Conservation (phyloP, 2,888 invertebrate species). For the Clunio marinus region DNA sequence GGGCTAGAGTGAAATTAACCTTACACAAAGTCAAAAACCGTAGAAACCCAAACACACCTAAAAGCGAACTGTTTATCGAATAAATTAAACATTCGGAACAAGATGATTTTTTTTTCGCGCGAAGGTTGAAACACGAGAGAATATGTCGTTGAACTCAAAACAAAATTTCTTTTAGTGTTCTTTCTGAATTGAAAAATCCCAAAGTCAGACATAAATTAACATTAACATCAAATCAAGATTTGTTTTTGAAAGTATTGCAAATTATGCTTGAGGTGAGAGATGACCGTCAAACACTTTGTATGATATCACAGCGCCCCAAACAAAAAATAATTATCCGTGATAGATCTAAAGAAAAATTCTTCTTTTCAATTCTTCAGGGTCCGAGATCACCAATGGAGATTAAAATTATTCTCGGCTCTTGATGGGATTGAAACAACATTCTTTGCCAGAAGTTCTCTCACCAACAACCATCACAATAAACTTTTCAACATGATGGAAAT, state of each 20-base stretch:
- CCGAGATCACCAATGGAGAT: conserved; percentile 8
- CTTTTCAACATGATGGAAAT: not conserved
- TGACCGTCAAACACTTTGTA: not conserved
- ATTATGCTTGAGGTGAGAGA: conserved; percentile 1
- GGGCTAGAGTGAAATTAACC: not conserved
- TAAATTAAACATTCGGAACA: conserved; percentile 5
- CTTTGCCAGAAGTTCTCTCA: not conserved
- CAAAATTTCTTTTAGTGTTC: not conserved
- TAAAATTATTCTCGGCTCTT: not conserved
- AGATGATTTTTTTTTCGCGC: not conserved
- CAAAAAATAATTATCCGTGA: conserved; percentile 14
- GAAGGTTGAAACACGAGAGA: no score
- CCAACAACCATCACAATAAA: not conserved
- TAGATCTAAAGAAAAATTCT: not conserved
- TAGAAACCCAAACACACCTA: not conserved
- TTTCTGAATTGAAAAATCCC: no score
- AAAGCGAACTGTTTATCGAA: not conserved
- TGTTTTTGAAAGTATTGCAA: no score
- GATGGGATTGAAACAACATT: no score
- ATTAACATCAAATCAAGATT: no score
- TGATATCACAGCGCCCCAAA: conserved; percentile 7
- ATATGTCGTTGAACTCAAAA: not conserved
- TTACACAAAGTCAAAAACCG: not conserved
- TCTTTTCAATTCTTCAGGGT: not conserved
- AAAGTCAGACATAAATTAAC: not conserved